Evolutionary conservation across 1,140 invertebrate genomes (phyloP), one percentile per base, ranked within the genome.

Genomic region (Platyscapa corneri): DNA sequence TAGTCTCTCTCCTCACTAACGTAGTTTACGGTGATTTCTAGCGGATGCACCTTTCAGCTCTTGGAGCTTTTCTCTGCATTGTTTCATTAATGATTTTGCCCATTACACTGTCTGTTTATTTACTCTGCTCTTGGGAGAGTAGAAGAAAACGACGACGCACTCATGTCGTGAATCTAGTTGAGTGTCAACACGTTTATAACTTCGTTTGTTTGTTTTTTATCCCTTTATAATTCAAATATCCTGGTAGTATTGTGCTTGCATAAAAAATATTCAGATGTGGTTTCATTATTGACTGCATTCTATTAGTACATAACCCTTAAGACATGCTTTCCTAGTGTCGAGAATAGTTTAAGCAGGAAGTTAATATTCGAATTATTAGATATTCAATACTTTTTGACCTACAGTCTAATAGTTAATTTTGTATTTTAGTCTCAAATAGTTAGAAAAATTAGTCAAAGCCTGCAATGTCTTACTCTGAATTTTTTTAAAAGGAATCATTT

Each of bases 11-110:
- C 5, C 3, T 27, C 5, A 10, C 23, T 82, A 49, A n/a, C 65
- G 27, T 12, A 37, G 76, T 65, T 82, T 74, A 74, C 81, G 67
- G 81, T 82, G 67, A 82, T 82, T 74, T 60, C 49, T 74, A 74
- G 49, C 67, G 82, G 10, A 65, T 83, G 72, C 39, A n/a, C 37
- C 39, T 42, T 56, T 60, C 3, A 60, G 56, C 23, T 27, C 56
- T 0, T 60, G 3, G 23, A 60, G 27, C 56, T 27, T 70, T 18
- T 2, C 75, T 49, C 39, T 78, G 56, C 77, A 88, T 88, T 88
- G 85, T 88, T 84, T 84, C 42, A 16, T 67, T 86, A 83, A 88
- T 86, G 84, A 88, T 87, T 79, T 76, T 56, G 42, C 74, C 60
- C 85, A 84, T 88, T 87, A 85, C 34, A 56, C 72, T 32, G 75